Conservation (phyloP, 2,888 invertebrate species). For the Bellardia bayeri region DNA sequence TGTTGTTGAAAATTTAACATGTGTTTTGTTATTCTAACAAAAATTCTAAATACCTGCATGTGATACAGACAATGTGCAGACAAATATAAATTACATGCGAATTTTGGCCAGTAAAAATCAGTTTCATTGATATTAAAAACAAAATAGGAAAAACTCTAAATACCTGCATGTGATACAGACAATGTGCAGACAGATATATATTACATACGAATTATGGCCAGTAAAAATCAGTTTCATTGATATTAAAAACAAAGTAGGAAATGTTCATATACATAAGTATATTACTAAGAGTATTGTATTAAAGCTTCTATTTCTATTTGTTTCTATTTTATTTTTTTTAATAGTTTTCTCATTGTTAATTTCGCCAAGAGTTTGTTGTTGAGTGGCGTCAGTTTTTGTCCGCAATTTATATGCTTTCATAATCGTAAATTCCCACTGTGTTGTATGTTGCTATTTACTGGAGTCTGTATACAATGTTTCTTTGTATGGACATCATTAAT, state of each 20-base stretch:
- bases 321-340: neutral
- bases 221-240: neutral
- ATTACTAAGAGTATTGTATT: neutral
- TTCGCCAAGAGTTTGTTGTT: neutral
- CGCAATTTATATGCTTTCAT: conserved; percentile 21
- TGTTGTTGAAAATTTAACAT: too few species aligned
- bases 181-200: too few species aligned
- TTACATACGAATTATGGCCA: too few species aligned
- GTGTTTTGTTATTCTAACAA: too few species aligned
- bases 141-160: neutral
- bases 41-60: too few species aligned
- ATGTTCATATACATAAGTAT: neutral
- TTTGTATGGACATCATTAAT: conserved; percentile 52
- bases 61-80: too few species aligned
- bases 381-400: neutral
- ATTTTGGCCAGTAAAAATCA: too few species aligned
- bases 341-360: neutral
- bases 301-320: neutral
- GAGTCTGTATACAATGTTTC: neutral
- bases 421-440: conserved; percentile 16
- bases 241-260: neutral
- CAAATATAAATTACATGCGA: too few species aligned
- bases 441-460: neutral
- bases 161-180: too few species aligned
- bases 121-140: neutral